Evolutionary conservation across 2,888 invertebrate genomes (phyloP).

Genomic region (Icerya purchasi): DNA sequence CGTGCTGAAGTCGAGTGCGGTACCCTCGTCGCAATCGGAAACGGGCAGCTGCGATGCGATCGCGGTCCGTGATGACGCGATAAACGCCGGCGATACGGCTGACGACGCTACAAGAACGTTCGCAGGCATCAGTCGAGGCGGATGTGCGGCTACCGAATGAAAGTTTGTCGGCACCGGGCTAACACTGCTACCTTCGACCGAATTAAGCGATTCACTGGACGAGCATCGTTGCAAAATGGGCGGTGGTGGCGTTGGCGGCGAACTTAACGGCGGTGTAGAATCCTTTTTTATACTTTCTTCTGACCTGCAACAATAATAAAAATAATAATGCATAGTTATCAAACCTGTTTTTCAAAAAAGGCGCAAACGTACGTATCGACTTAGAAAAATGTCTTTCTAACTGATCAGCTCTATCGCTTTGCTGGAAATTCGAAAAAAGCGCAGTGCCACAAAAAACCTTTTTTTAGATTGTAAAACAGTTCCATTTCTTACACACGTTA

Average conservation of each 20-base stretch:
- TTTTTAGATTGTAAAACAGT: too few relatives aligned
- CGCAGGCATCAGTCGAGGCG: constrained; percentile 43
- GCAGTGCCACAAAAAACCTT: too few relatives aligned
- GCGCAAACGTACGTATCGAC: too few relatives aligned
- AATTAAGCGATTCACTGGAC: constrained; percentile 52
- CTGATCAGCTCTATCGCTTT: too few relatives aligned
- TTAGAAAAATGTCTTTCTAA: too few relatives aligned
- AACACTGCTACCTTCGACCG: constrained; percentile 30
- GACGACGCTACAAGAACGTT: constrained; percentile 52
- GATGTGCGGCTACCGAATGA: constrained; percentile 44
- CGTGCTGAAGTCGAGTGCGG: constrained; percentile 57
- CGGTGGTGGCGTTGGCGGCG: constrained; percentile 10
- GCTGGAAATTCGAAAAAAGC: too few relatives aligned
- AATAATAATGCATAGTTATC: constrained; percentile 6
- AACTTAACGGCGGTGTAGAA: too few relatives aligned
- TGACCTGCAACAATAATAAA: constrained; percentile 43
- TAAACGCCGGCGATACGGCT: constrained; percentile 32
- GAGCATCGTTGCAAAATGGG: constrained; percentile 48
- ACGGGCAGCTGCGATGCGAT: constrained; percentile 17
- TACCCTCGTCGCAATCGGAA: constrained; percentile 12
- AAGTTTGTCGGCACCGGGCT: constrained; percentile 17
- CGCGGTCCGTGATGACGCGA: constrained; percentile 5
- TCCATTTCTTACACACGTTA: too few relatives aligned
- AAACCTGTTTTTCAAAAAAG: too few relatives aligned
- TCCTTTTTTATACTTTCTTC: constrained; percentile 37